phyloP scores from a whole-genome alignment of 2,797 vertebrate species.

The Diplodus puntazzo region DNA sequence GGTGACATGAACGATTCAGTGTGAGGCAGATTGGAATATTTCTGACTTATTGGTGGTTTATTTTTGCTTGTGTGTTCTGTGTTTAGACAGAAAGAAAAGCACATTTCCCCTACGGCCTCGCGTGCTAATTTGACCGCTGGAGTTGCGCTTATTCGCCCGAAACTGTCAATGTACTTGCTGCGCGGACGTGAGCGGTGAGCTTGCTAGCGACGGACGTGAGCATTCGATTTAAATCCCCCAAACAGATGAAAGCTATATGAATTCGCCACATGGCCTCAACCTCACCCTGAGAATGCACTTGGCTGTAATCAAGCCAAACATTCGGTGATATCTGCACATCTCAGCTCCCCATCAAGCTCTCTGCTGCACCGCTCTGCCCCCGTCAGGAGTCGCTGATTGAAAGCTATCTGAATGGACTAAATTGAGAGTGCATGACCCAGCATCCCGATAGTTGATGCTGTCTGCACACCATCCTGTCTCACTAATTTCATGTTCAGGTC shows the following conservation, averaged over 20 bases:
- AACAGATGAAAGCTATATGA: slow-evolving; percentile 5
- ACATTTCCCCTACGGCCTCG: not conserved
- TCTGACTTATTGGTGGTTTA: not conserved
- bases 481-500: slow-evolving; percentile 36
- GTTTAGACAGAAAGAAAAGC: not conserved
- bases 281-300: slow-evolving; percentile 25
- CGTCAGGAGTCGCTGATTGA: slow-evolving; percentile 61
- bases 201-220: no score
- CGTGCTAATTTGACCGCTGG: not conserved
- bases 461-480: slow-evolving; percentile 59
- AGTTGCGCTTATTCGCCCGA: not conserved
- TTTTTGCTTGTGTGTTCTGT: not conserved
- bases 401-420: slow-evolving; percentile 71
- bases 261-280: slow-evolving; percentile 6
- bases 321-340: slow-evolving; percentile 27
- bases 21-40: not conserved
- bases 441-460: slow-evolving; percentile 15
- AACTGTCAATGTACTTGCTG: not conserved
- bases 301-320: slow-evolving; percentile 43
- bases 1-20: slow-evolving; percentile 13
- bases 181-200: not conserved
- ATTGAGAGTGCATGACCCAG: slow-evolving; percentile 60
- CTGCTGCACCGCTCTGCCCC: not conserved
- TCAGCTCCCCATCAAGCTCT: not conserved
- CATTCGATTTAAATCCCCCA: not conserved